Conservation (phyloP, 2,113 vertebrate species). For the Pseudorectes ferrugineus region DNA sequence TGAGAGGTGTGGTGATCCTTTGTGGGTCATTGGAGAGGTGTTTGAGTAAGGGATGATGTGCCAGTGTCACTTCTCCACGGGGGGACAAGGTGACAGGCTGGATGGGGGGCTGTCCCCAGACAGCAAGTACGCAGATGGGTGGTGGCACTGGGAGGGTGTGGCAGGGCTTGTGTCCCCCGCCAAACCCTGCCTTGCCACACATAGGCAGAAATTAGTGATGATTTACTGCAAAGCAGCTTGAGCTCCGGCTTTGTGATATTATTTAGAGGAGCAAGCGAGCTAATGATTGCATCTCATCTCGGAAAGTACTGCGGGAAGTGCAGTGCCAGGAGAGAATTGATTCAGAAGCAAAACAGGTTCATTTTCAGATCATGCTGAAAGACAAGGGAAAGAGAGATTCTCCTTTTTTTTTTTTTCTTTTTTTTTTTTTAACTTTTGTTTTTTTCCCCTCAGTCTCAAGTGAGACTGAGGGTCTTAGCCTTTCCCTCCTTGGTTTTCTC, state of each 20-base stretch:
- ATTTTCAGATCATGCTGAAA: constrained; percentile 45
- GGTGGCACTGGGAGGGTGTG: neutral
- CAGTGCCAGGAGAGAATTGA: constrained; percentile 9
- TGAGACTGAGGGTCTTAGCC: constrained; percentile 16
- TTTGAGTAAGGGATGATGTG: fast-evolving
- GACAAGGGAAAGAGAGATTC: constrained; percentile 47
- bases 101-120: neutral
- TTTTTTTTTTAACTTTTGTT: neutral
- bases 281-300: neutral
- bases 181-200: neutral
- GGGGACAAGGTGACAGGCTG: fast-evolving
- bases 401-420: neutral
- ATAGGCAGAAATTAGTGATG: neutral
- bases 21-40: fast-evolving
- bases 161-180: fast-evolving
- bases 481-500: constrained; percentile 1
- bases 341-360: constrained; percentile 45
- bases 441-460: neutral
- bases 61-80: fast-evolving
- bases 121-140: neutral
- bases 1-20: neutral
- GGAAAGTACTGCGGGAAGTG: neutral
- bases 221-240: neutral
- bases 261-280: constrained; percentile 9
- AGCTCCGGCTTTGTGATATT: neutral